Evolutionary conservation across 2,113 vertebrate genomes (phyloP), one percentile per base, ranked within the genome.

Genomic region (Tetraodon nigroviridis): DNA sequence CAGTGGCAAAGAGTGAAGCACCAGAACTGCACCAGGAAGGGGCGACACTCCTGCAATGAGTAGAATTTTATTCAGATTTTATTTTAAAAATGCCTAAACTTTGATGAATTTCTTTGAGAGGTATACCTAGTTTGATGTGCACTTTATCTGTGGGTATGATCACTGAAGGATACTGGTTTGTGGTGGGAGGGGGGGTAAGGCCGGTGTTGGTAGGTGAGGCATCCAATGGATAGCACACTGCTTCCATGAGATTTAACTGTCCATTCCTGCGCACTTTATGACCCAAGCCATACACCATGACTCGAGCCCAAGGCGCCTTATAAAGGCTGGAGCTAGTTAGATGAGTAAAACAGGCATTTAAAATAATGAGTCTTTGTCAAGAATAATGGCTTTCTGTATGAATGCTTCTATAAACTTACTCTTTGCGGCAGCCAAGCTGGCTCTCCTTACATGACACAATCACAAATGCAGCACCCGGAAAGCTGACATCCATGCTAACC

Each of bases 161-260:
- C 14, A 95, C 93, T 0, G 93, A 89, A 0, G 96, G 95, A 84
- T 98, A 99, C 58, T 99, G 95, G 82, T 99, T 95, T 65, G 96
- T 94, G 18, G 94, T 99, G 46, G 96, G 96, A 6, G 95, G 96
- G 2, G 93, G 96, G 0, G 93, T 97, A 6, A 99, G 92, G 81
- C 96, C 96, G 0, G 95, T 99, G 86, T 99, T 99, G 82, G 93
- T 94, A 0, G 96, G 96, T 14, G 95, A 99, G 1, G 96, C 96
- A 1, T 99, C 95, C 53, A 96, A 88, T 0, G 96, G 96, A 67
- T 94, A 99, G 69, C 96, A 98, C 49, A 95, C 89, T 0, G 95
- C 93, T 83, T 99, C 96, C 3, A 94, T 97, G 21, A 99, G 91
- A 89, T 96, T 99, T 2, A 98, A 79, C 80, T 99, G 96, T 15